Evolutionary conservation across 2,888 invertebrate genomes (phyloP).

Genomic region (Galerucella pusilla): DNA sequence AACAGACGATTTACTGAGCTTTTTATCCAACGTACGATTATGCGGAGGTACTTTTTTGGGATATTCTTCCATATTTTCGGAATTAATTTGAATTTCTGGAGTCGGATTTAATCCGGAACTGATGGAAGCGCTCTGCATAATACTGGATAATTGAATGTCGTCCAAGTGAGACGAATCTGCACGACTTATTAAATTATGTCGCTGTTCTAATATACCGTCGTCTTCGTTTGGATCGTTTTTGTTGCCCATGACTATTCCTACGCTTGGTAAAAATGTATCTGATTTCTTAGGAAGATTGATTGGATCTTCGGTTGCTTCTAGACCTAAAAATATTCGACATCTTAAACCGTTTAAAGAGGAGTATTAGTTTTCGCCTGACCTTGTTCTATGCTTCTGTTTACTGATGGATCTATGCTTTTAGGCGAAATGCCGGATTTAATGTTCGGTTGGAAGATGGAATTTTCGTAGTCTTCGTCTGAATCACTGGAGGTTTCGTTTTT

Average conservation of each 20-base stretch:
- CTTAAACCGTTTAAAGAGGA: neutral
- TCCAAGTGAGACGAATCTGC: slow-evolving; percentile 61
- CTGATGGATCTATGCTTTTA: slow-evolving; percentile 50
- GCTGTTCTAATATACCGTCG: slow-evolving; percentile 61
- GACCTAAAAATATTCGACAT: slow-evolving; percentile 41
- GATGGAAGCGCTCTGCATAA: slow-evolving; percentile 62
- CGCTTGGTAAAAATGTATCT: slow-evolving; percentile 72
- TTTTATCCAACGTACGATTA: slow-evolving; percentile 70
- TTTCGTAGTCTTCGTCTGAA: slow-evolving; percentile 75
- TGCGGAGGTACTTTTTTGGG: slow-evolving; percentile 66
- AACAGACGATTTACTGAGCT: slow-evolving; percentile 77
- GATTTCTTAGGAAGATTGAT: slow-evolving; percentile 37
- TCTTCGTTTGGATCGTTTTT: slow-evolving; percentile 44
- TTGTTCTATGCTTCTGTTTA: slow-evolving; percentile 55
- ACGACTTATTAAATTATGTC: slow-evolving; percentile 64
- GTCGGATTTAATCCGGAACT: slow-evolving; percentile 50
- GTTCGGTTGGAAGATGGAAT: slow-evolving; percentile 66
- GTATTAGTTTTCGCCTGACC: slow-evolving; percentile 40
- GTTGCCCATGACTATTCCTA: slow-evolving; percentile 72
- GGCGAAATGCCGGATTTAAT: slow-evolving; percentile 48
- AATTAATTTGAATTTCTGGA: slow-evolving; percentile 63
- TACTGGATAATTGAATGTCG: slow-evolving; percentile 62
- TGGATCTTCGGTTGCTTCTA: slow-evolving; percentile 58
- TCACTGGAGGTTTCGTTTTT: slow-evolving; percentile 67
- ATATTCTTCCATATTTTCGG: slow-evolving; percentile 51